Evolutionary conservation across 2,113 vertebrate species (phyloP).

Genomic region (Chamaea fasciata): DNA sequence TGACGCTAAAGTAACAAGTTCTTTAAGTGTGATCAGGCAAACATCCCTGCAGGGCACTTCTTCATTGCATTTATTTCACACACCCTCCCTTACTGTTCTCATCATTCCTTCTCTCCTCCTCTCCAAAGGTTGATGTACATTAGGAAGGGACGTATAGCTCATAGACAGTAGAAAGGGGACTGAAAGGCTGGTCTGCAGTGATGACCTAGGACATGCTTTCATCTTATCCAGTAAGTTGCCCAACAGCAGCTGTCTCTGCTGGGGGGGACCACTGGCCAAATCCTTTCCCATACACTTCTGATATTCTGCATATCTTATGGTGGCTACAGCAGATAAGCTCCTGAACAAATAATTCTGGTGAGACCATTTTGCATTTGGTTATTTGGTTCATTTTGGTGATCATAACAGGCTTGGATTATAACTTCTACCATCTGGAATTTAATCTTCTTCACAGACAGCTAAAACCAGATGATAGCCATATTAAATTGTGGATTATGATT

Average conservation of each 20-base stretch:
- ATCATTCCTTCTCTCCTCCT: not conserved
- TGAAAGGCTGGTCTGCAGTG: not conserved
- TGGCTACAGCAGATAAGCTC: not conserved
- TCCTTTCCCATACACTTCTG: not conserved
- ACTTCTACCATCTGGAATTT: conserved; percentile 63
- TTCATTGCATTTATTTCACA: not conserved
- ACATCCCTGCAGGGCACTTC: not conserved
- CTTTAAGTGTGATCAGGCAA: not conserved
- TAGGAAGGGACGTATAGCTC: not conserved
- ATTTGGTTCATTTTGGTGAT: conserved; percentile 57
- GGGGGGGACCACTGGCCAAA: not conserved
- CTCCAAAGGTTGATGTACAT: not conserved
- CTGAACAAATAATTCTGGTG: conserved; percentile 15
- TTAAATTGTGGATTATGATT: conserved; percentile 66
- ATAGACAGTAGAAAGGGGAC: not conserved
- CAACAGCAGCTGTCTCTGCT: not conserved
- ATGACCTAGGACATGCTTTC: not conserved
- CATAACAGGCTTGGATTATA: conserved; percentile 62
- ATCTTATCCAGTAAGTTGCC: not conserved
- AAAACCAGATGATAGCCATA: conserved; percentile 65
- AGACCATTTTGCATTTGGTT: conserved; percentile 36
- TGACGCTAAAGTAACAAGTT: not conserved
- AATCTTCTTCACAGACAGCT: conserved; percentile 69
- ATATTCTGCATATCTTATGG: not conserved
- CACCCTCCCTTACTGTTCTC: rapidly evolving